These are phyloP conservation scores for Myiotriccus ornatus DNA, from an alignment of 2,797 vertebrate genomes.

Conservation along the genomic window DNA sequence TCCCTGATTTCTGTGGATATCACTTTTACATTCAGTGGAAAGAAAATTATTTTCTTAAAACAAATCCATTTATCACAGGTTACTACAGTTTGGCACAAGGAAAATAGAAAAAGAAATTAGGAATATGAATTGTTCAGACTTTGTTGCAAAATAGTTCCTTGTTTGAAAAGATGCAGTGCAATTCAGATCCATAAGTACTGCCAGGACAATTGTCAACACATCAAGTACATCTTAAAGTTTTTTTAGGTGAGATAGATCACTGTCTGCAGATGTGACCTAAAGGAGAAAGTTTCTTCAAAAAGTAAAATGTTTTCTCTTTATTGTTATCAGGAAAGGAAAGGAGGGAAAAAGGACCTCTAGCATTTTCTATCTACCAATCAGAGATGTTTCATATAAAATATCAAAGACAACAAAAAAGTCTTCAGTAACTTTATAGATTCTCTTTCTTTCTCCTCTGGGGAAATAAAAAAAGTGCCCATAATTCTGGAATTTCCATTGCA, in stretches of 20 bases:
- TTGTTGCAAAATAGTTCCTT: not conserved
- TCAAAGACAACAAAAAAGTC: not conserved
- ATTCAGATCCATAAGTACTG: not conserved
- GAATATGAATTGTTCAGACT: not conserved
- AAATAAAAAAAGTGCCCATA: fast-evolving
- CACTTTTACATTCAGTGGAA: not conserved
- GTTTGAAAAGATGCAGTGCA: not conserved
- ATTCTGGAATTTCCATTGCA: not conserved
- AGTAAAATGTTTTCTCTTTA: not conserved
- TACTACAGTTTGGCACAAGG: not conserved
- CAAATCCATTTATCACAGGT: not conserved
- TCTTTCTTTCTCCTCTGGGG: not conserved
- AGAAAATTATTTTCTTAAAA: not conserved
- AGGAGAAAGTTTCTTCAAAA: not conserved
- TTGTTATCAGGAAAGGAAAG: not conserved
- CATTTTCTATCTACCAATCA: not conserved
- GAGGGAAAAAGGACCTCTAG: not conserved
- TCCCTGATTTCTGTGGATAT: not conserved
- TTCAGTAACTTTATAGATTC: not conserved
- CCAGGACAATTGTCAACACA: not conserved
- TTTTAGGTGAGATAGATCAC: not conserved
- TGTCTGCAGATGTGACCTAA: not conserved
- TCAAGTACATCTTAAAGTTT: not conserved
- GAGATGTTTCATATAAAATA: not conserved
- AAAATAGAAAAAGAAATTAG: not conserved